Evolutionary conservation across 2,797 vertebrate genomes (phyloP).

Genomic region (Decapterus maruadsi): DNA sequence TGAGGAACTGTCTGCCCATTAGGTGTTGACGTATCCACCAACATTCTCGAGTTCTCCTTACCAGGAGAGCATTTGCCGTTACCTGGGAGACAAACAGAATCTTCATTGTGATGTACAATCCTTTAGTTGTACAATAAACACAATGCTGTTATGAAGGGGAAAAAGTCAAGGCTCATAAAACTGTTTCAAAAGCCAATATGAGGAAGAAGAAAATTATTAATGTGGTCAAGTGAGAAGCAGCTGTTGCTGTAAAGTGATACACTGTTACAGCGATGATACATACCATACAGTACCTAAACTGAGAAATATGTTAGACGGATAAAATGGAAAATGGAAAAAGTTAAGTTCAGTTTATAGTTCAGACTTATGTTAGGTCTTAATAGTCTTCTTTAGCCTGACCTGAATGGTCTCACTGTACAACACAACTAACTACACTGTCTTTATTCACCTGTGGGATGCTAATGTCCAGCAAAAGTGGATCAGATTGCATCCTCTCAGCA

Average conservation of each 20-base stretch:
- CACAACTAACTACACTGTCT: slow-evolving; percentile 37
- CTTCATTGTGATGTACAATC: slow-evolving; percentile 51
- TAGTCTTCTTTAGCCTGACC: neutral
- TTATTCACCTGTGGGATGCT: slow-evolving; percentile 64
- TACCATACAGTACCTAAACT: neutral
- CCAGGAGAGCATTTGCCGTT: slow-evolving; percentile 96
- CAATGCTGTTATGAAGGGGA: slow-evolving; percentile 6
- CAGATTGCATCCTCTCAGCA: slow-evolving; percentile 84
- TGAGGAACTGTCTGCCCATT: slow-evolving; percentile 94
- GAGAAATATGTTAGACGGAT: neutral
- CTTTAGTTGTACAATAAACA: slow-evolving; percentile 6
- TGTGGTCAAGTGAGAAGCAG: neutral
- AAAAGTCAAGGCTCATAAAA: neutral
- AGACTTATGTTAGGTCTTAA: neutral
- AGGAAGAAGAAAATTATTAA: neutral
- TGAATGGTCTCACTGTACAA: slow-evolving; percentile 10
- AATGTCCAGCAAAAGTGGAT: slow-evolving; percentile 77
- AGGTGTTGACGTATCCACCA: slow-evolving; percentile 92
- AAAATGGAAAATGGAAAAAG: neutral
- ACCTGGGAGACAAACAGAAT: slow-evolving; percentile 85
- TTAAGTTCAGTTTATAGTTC: neutral
- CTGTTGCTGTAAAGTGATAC: neutral
- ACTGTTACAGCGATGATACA: neutral
- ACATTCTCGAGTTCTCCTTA: slow-evolving; percentile 93
- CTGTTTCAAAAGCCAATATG: neutral